Base-by-base conservation (phyloP, 2,888 invertebrate genomes). In the Andrena flavipes region DNA sequence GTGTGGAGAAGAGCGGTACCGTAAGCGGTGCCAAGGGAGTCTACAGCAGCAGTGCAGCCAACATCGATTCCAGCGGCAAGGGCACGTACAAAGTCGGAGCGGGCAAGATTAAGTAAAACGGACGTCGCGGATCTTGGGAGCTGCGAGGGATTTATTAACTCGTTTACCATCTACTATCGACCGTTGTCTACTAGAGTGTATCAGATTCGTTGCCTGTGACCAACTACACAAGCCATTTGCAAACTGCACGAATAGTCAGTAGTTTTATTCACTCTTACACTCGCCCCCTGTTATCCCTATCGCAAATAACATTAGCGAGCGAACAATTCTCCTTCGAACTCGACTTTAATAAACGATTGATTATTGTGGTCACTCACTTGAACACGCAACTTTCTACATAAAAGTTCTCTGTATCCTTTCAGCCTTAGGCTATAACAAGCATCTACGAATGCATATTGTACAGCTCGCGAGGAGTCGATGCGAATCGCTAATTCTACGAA, bases 61-160 rank as follows among this genome's bases (percentile, higher is more conserved):
- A 93, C 5, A 91, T 94, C 42, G 95, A 95, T 80, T 91, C 92
- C 7, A 89, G 92, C 54, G 95, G 95, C 68, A 95, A 95, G 89
- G 94, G 95, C 72, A 92, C 94, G 68, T 95, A 95, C 90, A 93
- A 94, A 30, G 94, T 95, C 0, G 92, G 94, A 70, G 94, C 95
- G 3, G 95, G 95, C 16, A 88, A 88, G 69, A 60, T 81, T 0
- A 13, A 26, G 29, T 87, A 80, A 82, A 76, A 7, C 10, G 10
- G 13, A 6, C 7, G 23, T 26, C 23, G 23, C n/a, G 10, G 20
- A 8, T 10, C 16, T 7, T 1, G 20, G 48, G 0, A 26, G 26
- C 35, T 29, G 5, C 23, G 23, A 56, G 8, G n/a, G n/a, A 26
- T 7, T 49, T 49, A 29, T 30, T 16, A 2, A 33, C 7, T 5